A percentile compares a stretch with the other conserved stretches of the same genome.
phyloP scores from a whole-genome alignment of 2,888 invertebrate species.

The Ernsta delagoae region DNA sequence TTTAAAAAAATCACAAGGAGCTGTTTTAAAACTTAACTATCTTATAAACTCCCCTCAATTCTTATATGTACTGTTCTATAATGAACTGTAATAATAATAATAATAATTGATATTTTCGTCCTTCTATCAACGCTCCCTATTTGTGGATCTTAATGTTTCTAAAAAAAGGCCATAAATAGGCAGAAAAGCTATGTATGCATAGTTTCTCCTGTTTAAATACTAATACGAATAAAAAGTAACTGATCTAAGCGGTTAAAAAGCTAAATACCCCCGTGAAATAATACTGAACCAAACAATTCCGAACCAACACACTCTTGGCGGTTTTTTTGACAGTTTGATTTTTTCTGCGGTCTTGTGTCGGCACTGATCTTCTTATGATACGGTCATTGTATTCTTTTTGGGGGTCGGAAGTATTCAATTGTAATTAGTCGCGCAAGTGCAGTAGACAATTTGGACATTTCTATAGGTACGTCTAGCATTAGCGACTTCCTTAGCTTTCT shows the following conservation, averaged over 20 bases:
- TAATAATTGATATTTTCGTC: too few relatives aligned
- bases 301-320: background rate
- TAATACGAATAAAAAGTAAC: too few relatives aligned
- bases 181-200: too few relatives aligned
- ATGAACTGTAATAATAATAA: too few relatives aligned
- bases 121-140: too few relatives aligned
- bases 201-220: too few relatives aligned
- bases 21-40: too few relatives aligned
- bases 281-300: background rate
- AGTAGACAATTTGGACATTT: conserved; percentile 1
- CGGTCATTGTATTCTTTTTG: conserved; percentile 20
- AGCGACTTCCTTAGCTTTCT: background rate
- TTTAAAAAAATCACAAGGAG: background rate
- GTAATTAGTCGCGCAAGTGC: conserved; percentile 31
- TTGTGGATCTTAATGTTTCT: too few relatives aligned
- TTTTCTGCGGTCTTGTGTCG: conserved; percentile 31
- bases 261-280: background rate
- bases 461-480: background rate
- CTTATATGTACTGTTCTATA: too few relatives aligned
- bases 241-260: too few relatives aligned
- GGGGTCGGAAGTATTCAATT: conserved; percentile 11
- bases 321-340: conserved; percentile 34
- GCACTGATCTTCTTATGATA: conserved; percentile 28
- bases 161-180: too few relatives aligned
- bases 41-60: too few relatives aligned